Evolutionary conservation across 2,888 invertebrate genomes (phyloP).

Genomic region (Macropis europaea): DNA sequence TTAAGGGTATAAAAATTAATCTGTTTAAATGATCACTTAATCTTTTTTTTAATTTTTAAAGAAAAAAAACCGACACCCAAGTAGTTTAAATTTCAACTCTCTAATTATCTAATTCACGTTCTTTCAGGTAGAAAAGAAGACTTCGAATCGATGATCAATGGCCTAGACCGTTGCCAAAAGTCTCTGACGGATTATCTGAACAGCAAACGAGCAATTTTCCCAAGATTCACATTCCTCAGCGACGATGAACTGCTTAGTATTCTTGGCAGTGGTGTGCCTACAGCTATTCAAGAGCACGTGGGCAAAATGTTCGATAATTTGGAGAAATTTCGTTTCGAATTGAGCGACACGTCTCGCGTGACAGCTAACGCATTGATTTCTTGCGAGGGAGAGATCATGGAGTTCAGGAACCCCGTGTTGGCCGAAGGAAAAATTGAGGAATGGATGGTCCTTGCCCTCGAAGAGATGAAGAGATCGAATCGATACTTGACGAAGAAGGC

Average conservation of each 20-base stretch:
- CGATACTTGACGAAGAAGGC: conserved; percentile 92
- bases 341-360: conserved; percentile 85
- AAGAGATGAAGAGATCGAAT: conserved; percentile 92
- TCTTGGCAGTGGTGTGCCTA: conserved; percentile 91
- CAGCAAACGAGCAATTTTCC: conserved; percentile 92
- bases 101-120: too few relatives aligned
- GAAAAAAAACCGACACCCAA: too few relatives aligned
- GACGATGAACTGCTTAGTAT: conserved; percentile 95
- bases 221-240: conserved; percentile 96
- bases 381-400: conserved; percentile 93
- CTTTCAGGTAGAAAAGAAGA: conserved; percentile 86
- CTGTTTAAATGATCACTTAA: too few relatives aligned
- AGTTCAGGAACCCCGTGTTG: conserved; percentile 86
- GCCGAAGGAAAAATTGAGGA: conserved; percentile 93
- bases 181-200: conserved; percentile 94
- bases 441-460: conserved; percentile 94
- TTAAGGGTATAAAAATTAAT: conserved; percentile 74
- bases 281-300: conserved; percentile 94
- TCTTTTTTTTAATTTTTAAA: too few relatives aligned
- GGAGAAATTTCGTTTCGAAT: conserved; percentile 86
- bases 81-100: too few relatives aligned
- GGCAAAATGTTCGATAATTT: conserved; percentile 98
- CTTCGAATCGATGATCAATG: conserved; percentile 86
- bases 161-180: conserved; percentile 94
- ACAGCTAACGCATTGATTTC: conserved; percentile 92